Conservation (phyloP, 2,888 invertebrate genomes). For the Pristionchus japonicus region DNA sequence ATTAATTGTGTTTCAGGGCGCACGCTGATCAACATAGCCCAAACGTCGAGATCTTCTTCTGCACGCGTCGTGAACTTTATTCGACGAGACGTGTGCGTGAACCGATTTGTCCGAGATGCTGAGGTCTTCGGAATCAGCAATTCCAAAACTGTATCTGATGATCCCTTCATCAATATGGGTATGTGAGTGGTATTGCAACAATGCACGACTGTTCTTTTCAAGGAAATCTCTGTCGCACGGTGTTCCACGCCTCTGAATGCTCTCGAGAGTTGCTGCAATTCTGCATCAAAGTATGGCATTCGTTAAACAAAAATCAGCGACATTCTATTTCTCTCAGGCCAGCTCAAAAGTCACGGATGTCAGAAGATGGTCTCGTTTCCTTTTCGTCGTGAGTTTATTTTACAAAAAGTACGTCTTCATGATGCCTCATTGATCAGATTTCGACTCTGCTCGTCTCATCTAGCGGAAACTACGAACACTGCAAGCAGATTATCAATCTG, state of each 20-base stretch:
- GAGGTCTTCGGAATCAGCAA: not conserved
- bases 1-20: not conserved
- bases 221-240: not conserved
- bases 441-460: not conserved
- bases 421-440: not conserved
- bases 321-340: not conserved
- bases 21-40: not conserved
- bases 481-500: not conserved
- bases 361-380: slow-evolving; percentile 1
- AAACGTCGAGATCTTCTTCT: not conserved
- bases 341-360: not conserved
- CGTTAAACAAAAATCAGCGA: not conserved
- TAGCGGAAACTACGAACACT: not conserved
- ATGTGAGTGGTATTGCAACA: not conserved
- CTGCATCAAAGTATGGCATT: not conserved
- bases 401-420: too few species aligned
- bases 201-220: not conserved
- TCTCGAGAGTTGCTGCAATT: not conserved
- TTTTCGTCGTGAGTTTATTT: not conserved
- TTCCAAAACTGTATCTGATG: not conserved
- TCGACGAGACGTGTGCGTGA: not conserved
- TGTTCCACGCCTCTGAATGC: not conserved
- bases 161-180: not conserved
- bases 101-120: not conserved
- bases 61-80: not conserved